Evolutionary conservation across 2,113 vertebrate genomes (phyloP), one percentile per base, ranked within the genome.

Genomic region (Meriones unguiculatus): DNA sequence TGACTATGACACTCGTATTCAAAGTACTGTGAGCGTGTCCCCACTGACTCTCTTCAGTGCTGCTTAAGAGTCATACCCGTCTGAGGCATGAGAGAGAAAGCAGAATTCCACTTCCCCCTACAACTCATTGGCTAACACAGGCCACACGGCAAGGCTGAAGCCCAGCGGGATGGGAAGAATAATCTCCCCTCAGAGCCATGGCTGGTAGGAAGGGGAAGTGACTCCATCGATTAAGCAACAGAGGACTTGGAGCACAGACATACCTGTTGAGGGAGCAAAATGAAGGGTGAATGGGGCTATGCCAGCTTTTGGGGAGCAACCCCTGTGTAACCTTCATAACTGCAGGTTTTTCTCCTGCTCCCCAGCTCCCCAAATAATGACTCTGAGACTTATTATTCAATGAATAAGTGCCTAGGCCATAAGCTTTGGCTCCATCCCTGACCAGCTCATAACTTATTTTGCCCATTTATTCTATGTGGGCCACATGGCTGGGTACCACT

Each of bases 261-360:
- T 0, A 9, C 35, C 30, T 18, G 35, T 25, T 7, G 2, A 65
- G 59, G 35, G 67, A 67, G 8, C 35, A 10, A 65, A 76, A 35
- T 12, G 12, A 4, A 0, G 77, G 50, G 0, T 65, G 25, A 24
- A 17, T 1, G 5, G 89, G 14, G 24, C 82, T 2, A 3, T 24
- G 30, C 59, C 73, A 12, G 41, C 73, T 75, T 91, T 50, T 5
- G 17, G 59, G 32, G 30, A 20, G 8, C 35, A 84, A 28, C n/a
- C n/a, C 72, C 72, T 13, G 69, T 57, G 57, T 57, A 57, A 57
- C 15, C 57, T 57, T 57, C 57, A 57, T 12, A 57, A 57, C 57
- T 14, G 57, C 11, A 57, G 2, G 57, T 57, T 57, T 57, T 57
- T 57, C 57, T 57, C 57, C 11, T 15, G 15, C 54, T 14, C 57